Conservation (phyloP, 2,888 invertebrate species). For the Chrysotoxum bicinctum region DNA sequence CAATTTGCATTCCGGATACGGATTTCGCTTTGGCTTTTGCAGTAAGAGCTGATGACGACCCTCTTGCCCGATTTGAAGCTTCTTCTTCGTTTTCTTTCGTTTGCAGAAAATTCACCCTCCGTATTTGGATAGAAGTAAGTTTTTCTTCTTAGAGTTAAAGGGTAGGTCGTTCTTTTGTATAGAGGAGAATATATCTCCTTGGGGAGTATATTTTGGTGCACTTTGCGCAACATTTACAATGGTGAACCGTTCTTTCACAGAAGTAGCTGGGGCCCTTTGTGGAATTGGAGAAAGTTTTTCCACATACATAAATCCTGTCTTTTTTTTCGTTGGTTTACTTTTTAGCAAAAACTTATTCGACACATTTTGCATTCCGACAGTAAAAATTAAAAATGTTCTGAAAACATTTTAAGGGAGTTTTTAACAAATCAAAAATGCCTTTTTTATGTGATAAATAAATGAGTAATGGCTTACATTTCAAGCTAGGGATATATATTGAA, state of each 20-base stretch:
- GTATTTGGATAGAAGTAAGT: slow-evolving; percentile 6
- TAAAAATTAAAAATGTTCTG: no score
- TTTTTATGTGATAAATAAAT: no score
- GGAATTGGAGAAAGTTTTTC: background rate
- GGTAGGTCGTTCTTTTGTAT: background rate
- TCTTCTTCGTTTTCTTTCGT: background rate
- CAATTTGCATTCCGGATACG: slow-evolving; percentile 35
- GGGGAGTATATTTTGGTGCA: slow-evolving; percentile 25
- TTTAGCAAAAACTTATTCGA: background rate
- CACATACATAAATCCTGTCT: background rate
- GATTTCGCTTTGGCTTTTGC: slow-evolving; percentile 21
- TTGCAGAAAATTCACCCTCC: slow-evolving; percentile 23
- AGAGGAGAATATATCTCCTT: background rate
- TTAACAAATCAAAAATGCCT: no score
- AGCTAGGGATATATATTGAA: no score
- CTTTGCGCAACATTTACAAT: slow-evolving; percentile 29
- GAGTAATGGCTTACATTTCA: no score
- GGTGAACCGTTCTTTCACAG: slow-evolving; percentile 12
- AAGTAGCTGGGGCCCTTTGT: background rate
- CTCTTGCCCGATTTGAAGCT: background rate
- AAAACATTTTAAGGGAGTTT: no score
- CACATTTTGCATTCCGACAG: no score
- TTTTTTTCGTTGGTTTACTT: background rate
- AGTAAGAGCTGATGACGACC: slow-evolving; percentile 7
- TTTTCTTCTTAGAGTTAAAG: background rate